Evolutionary conservation across 2,797 vertebrate species (phyloP).

Genomic region (Centroberyx gerrardi): DNA sequence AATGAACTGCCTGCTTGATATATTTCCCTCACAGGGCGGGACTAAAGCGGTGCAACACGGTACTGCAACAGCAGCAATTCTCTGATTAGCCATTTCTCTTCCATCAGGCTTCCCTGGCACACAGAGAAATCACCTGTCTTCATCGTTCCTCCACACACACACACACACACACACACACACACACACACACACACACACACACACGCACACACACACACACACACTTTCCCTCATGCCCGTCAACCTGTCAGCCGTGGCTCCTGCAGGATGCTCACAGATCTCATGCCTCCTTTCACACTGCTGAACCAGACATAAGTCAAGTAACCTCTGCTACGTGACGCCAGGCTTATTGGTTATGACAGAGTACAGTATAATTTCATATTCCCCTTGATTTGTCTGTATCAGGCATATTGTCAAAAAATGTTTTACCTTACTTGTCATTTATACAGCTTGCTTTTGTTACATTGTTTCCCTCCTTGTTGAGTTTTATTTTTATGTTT

Average conservation of each 20-base stretch:
- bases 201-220: constrained; percentile 19
- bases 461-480: too few relatives aligned
- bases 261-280: constrained; percentile 3
- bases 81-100: constrained; percentile 82
- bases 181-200: not conserved
- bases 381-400: too few relatives aligned
- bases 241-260: constrained; percentile 10
- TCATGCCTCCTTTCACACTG: not conserved
- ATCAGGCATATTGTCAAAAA: too few relatives aligned
- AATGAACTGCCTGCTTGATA: constrained; percentile 89
- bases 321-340: not conserved
- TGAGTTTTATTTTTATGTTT: too few relatives aligned
- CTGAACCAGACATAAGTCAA: not conserved
- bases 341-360: too few relatives aligned
- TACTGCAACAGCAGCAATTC: constrained; percentile 87
- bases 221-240: not conserved
- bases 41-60: constrained; percentile 76
- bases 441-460: too few relatives aligned
- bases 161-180: constrained; percentile 6
- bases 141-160: constrained; percentile 26
- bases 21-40: constrained; percentile 73
- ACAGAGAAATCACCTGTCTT: constrained; percentile 42
- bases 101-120: constrained; percentile 64
- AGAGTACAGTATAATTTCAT: constrained; percentile 4
- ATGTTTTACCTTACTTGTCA: too few relatives aligned